Evolutionary conservation across 92 coral and sea anemone species (phyloP), one percentile per base, ranked within the genome.

Genomic region (Epizoanthus stellaris): DNA sequence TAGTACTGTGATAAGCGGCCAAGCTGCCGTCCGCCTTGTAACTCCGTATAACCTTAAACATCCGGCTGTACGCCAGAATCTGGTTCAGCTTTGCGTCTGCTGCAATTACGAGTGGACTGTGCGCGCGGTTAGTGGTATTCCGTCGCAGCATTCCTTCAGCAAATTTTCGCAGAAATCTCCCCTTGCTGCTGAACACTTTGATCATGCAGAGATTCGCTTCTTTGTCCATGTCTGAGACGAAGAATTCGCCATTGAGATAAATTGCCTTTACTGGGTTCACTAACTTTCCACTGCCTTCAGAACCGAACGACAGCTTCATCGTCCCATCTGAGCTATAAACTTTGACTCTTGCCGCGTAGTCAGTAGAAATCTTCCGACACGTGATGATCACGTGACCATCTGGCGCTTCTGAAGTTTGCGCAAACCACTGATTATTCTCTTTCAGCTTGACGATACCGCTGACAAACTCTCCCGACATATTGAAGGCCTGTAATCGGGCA

Each of bases 191-290:
- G 59, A 92, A 94, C 62, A 92, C 95, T 58, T 92, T 93, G 19
- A 93, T 92, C 94, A 89, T 91, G 59, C 94, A 93, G 47, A 90
- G 84, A 66, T 91, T 93, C 25, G 73, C 88, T 71, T 80, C 82
- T 64, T 91, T 93, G 84, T 93, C 98, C 71, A 89, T 85, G 75
- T 93, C 98, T 0, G 98, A 93, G 13, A 93, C 98, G 81, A 87
- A 93, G 66, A 81, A 93, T 76, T 93, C 91, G 20, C 85, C 88
- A 85, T 87, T 87, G 59, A 83, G 82, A 42, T 61, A 61, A 39
- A 93, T 80, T 23, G 95, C 88, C 87, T 93, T 93, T 14, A 73
- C 76, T 10, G 98, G 98, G 42, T 86, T 83, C 15, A 81, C 14
- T 20, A 93, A 85, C 70, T 91, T 93, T 11, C 94, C 94, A n/a